Evolutionary conservation across 2,797 vertebrate species (phyloP).

Genomic region (Muscicapa comitata): DNA sequence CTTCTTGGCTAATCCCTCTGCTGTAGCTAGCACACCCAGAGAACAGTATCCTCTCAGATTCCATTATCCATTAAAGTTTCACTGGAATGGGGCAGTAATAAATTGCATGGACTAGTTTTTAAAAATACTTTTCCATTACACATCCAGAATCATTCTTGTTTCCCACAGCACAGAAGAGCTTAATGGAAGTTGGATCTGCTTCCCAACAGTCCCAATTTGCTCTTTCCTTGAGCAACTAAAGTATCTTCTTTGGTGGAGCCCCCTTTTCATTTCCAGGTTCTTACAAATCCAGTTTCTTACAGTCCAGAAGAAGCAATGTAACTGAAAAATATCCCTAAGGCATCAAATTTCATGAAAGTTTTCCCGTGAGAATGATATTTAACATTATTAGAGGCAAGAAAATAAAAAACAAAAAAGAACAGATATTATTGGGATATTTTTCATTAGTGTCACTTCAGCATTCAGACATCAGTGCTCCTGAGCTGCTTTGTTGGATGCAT

Average conservation of each 20-base stretch:
- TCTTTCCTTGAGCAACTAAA: not conserved
- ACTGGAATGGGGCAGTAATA: not conserved
- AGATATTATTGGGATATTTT: not conserved
- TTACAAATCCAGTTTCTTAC: too few species aligned
- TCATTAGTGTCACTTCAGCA: not conserved
- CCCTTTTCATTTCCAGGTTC: not conserved
- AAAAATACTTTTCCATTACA: not conserved
- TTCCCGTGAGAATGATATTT: not conserved
- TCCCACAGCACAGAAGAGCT: not conserved
- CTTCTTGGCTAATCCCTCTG: not conserved
- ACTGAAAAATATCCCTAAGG: not conserved
- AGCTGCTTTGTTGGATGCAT: not conserved
- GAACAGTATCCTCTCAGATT: not conserved
- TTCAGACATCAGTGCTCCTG: not conserved
- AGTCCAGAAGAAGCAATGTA: not conserved
- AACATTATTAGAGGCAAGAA: not conserved
- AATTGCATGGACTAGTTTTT: not conserved
- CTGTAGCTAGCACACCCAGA: not conserved
- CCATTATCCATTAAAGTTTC: not conserved
- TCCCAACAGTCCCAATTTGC: not conserved
- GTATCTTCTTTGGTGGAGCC: not conserved
- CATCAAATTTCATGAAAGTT: rapidly evolving
- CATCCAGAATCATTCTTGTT: not conserved
- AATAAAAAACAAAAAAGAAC: not conserved
- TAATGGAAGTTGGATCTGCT: not conserved